Conservation (phyloP, 2,797 vertebrate genomes). For the Helarctos malayanus region DNA sequence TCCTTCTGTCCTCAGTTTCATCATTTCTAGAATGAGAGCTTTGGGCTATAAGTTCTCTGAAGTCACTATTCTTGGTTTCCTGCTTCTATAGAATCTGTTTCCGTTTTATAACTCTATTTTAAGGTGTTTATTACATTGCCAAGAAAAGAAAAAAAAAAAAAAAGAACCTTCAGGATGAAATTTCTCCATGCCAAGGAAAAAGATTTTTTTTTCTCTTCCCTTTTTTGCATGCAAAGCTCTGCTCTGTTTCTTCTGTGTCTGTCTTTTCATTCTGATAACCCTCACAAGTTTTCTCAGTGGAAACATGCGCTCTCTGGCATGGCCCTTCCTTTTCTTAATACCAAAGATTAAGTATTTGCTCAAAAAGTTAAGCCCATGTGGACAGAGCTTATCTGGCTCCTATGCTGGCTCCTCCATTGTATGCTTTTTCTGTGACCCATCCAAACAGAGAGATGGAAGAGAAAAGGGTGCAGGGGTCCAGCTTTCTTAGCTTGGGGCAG, state of each 20-base stretch:
- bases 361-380: neutral
- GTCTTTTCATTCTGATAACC: constrained; percentile 60
- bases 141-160: constrained; percentile 50
- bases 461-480: neutral
- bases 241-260: constrained; percentile 43
- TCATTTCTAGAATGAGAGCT: constrained; percentile 71
- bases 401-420: neutral
- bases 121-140: constrained; percentile 81
- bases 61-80: constrained; percentile 75
- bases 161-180: constrained; percentile 71
- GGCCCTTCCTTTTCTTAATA: constrained; percentile 40
- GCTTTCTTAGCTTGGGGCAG: neutral
- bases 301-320: constrained; percentile 14
- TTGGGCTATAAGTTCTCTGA: constrained; percentile 68
- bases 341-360: constrained; percentile 51
- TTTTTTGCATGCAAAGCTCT: constrained; percentile 49
- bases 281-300: constrained; percentile 50
- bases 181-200: constrained; percentile 79
- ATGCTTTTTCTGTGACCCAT: constrained; percentile 18
- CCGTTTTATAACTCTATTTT: constrained; percentile 84
- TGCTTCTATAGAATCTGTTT: constrained; percentile 80
- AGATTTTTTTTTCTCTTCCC: neutral
- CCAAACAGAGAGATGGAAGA: constrained; percentile 21
- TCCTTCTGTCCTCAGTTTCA: constrained; percentile 47
- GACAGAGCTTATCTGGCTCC: neutral